Base-by-base conservation (phyloP, 2,888 invertebrate species). In the Polydrusus tereticollis region DNA sequence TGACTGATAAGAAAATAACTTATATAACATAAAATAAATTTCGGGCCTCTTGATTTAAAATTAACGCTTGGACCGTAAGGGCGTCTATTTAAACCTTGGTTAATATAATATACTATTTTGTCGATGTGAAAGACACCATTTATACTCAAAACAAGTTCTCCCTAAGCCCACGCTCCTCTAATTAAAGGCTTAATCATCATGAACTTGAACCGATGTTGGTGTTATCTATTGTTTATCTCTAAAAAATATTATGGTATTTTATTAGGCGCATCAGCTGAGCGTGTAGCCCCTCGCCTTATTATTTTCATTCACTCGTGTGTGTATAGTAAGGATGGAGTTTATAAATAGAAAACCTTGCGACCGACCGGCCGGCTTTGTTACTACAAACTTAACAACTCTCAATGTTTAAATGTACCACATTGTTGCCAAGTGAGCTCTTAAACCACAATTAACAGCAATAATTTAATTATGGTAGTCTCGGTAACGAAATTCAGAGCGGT, bases 291-390 rank as follows among this genome's bases (percentile, higher is more conserved):
- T 69, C 63, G 62, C 43, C 55, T 62, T 55, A 45, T 69, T 57
- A 55, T 65, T 64, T 70, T 64, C 70, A 70, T 70, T 70, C 70
- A 70, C 26, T 70, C 18, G 63, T 58, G 60, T 26, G 65, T 47
- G 26, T 36, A 23, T 50, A 21, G 33, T n/a, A 14, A 33, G 21
- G 55, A 60, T 14, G 12, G 59, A 29, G 33, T 47, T 58, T 70
- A 70, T 65, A 70, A 70, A 70, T 70, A 70, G 70, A 70, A 58
- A 69, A 57, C 69, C 69, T 69, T 69, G 69, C 64, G 63, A 26
- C 50, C 58, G 64, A 57, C 38, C 38, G 59, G 26, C 62, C 38
- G 38, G 59, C 59, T 50, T 69, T 63, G 64, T 64, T 64, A 23
- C 21, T 57, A 20, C 8, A 26, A 52, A 52, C 4, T 41, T 18